Percentiles rank a stretch among this genome's conserved stretches.
These are phyloP conservation scores for Emmelina monodactyla DNA, from an alignment of 2,888 invertebrate species.

Conservation along the genomic window DNA sequence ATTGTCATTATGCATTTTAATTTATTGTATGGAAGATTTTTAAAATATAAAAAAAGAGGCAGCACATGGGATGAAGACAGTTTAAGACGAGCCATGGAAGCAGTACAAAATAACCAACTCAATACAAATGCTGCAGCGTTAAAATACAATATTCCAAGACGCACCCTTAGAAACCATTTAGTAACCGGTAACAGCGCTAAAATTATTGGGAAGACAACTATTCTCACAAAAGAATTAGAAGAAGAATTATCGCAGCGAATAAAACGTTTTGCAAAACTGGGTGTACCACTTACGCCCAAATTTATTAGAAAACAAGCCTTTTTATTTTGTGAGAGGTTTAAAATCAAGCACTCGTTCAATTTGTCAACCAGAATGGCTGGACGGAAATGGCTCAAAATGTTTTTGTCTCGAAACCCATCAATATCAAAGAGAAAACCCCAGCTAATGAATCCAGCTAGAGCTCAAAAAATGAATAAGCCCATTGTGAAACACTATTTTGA, in stretches of 20 bases:
- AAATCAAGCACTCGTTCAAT: constrained; percentile 6
- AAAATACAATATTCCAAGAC: constrained; percentile 19
- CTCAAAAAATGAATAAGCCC: constrained; percentile 16
- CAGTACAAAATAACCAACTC: constrained; percentile 19
- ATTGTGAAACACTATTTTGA: constrained; percentile 16
- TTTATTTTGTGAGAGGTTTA: constrained; percentile 6
- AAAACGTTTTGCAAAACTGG: constrained; percentile 19
- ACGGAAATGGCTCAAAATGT: constrained; percentile 7
- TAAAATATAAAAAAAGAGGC: too few relatives aligned
- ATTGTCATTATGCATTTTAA: too few relatives aligned
- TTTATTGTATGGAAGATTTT: too few relatives aligned
- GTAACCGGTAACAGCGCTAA: constrained; percentile 15
- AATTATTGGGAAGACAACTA: constrained; percentile 16
- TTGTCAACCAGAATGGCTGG: too few relatives aligned
- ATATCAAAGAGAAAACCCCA: constrained; percentile 12
- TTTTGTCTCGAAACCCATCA: constrained; percentile 8
- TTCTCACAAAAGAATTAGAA: constrained; percentile 18
- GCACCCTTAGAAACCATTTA: constrained; percentile 20
- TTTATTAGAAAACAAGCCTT: constrained; percentile 16
- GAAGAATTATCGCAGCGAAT: constrained; percentile 19
- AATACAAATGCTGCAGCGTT: constrained; percentile 17
- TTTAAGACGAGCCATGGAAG: too few relatives aligned
- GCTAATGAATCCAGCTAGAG: constrained; percentile 16
- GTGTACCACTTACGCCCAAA: constrained; percentile 20
- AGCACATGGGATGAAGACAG: too few relatives aligned